Base-by-base conservation (phyloP, 2,797 vertebrate genomes). In the Distichodus sexfasciatus region DNA sequence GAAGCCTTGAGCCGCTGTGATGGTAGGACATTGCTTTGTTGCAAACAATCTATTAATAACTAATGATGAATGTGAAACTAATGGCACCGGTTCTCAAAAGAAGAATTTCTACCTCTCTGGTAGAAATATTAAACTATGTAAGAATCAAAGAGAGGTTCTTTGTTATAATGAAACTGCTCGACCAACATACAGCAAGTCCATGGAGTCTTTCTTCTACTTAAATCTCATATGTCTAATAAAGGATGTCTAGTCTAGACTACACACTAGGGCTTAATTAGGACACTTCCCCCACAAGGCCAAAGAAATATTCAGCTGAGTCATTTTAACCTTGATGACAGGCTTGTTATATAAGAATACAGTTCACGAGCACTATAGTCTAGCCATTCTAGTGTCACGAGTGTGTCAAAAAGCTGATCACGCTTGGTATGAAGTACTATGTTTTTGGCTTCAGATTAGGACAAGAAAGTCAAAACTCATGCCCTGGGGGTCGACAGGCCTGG, bases 291-390 rank as follows among this genome's bases (percentile, higher is more conserved):
- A 48, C 6, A 46, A 46, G 46, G 68, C 28, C 28, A 67, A 61
- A 50, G 46, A 3, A 12, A 21, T 48, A 58, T 74, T 70, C 46
- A 40, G 54, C 29, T 21, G 3, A 46, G 43, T 66, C 55, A 12
- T 64, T 71, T n/a, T 36, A 54, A 48, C 59, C 57, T 70, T 15
- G 64, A 48, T 4, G 14, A 43, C 26, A 46, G 53, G n/a, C 61
- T 21, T 15, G 14, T 54, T 73, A 54, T 36, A 43, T 9, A 65
- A 51, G 33, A 50, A 17, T 40, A 38, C 9, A 2, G 5, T 46
- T 46, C 41, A 35, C 15, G 23, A 36, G 44, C 11, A 14, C 40
- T 35, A 40, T 43, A 26, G 26, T 46, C 54, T 26, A 2, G 9
- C 11, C 8, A 40, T 28, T 31, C 28, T 62, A 47, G n/a, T 6